These are phyloP conservation scores for Candidula unifasciata DNA, from an alignment of 2,888 invertebrate species.

Conservation along the genomic window DNA sequence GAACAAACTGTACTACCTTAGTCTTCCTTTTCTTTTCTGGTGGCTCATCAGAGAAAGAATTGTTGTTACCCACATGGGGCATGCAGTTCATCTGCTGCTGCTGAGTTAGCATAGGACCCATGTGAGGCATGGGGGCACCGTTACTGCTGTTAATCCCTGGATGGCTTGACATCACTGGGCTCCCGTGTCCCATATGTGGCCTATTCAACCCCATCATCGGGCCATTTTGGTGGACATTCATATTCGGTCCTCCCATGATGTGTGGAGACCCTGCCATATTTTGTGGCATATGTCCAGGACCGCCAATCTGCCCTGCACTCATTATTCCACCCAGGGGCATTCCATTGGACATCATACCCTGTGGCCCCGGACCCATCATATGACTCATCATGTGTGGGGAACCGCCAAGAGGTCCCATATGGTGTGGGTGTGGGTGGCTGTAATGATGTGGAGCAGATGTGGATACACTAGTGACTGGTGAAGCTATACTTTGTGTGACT, in stretches of 20 bases:
- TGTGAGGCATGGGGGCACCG: slow-evolving; percentile 40
- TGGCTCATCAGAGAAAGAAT: slow-evolving; percentile 56
- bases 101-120: slow-evolving; percentile 48
- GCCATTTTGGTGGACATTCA: slow-evolving; percentile 52
- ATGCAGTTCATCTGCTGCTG: slow-evolving; percentile 46
- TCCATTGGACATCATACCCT: slow-evolving; percentile 56
- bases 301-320: slow-evolving; percentile 55
- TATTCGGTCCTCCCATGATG: slow-evolving; percentile 45
- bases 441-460: slow-evolving; percentile 54
- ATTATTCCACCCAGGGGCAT: slow-evolving; percentile 56
- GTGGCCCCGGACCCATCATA: slow-evolving; percentile 38
- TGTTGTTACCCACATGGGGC: slow-evolving; percentile 44
- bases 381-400: slow-evolving; percentile 52
- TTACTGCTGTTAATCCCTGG: slow-evolving; percentile 36
- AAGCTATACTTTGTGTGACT: slow-evolving; percentile 73
- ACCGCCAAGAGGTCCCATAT: slow-evolving; percentile 47
- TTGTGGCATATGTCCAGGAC: slow-evolving; percentile 46
- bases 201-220: slow-evolving; percentile 59
- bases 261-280: slow-evolving; percentile 39
- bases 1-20: slow-evolving; percentile 19
- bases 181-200: slow-evolving; percentile 57
- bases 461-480: slow-evolving; percentile 70
- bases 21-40: slow-evolving; percentile 71
- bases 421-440: slow-evolving; percentile 53
- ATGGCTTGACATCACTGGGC: slow-evolving; percentile 56